Evolutionary conservation across 2,888 invertebrate genomes (phyloP), one percentile per base, ranked within the genome.

Genomic region (Ephialtes manifestator): DNA sequence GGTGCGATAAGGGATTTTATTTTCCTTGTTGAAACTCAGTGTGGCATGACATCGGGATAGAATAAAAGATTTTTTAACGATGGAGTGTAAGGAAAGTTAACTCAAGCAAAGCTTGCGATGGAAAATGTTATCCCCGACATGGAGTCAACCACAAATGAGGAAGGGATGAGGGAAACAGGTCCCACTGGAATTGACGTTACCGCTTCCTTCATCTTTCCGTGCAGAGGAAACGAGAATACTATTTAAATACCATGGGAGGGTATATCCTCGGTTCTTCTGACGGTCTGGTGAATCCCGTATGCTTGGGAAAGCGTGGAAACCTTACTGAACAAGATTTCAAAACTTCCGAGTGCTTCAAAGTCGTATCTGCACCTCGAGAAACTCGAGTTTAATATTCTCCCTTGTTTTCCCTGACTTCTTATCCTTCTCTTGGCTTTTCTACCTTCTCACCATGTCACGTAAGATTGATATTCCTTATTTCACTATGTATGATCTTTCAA

Each of bases 321-420:
- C 31, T 28, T n/a, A 39, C 53, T 8, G 24, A 65, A 51, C 13
- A 35, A 55, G 24, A 28, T 24, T 39, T 55, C 15, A 11, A 8
- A 53, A 28, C 28, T 53, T 65, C 15, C 53, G 24, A 2, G 24
- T 53, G 11, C 13, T 35, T 28, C 15, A 20, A 55, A 53, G 39
- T 76, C 18, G 11, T 11, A 76, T 39, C 13, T n/a, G 39, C 53
- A 67, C 39, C 10, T 39, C 24, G 24, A 15, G 46, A 53, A 39
- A 67, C 20, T 35, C 65, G 15, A 53, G 53, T 76, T 76, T 53
- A 67, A 67, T 67, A 67, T 43, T 58, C 55, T 58, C 28, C n/a
- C 15, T 28, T 20, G 43, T 48, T 31, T 39, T 18, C n/a, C 55
- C 28, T 13, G n/a, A 4, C 18, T 1, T 18, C 51, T 48, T n/a